Evolutionary conservation across 1,140 invertebrate genomes (phyloP).

Genomic region (Drosophila azteca): DNA sequence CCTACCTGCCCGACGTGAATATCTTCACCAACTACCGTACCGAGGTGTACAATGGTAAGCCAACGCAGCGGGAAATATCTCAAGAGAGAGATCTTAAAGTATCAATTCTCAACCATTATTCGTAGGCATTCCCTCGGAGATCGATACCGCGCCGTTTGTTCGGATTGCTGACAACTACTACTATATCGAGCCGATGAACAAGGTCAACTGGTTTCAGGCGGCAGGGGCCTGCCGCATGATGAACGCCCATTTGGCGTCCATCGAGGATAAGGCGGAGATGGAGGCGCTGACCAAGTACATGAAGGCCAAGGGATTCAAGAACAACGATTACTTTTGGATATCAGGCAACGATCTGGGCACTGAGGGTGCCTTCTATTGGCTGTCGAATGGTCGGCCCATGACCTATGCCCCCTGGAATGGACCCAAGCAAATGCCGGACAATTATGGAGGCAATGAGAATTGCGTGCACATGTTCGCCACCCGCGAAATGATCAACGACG

Average conservation of each 20-base stretch:
- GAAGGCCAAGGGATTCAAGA: constrained; percentile 64
- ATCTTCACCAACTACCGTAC: constrained; percentile 72
- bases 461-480: constrained; percentile 73
- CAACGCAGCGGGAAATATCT: no score
- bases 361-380: constrained; percentile 69
- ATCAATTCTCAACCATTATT: no score
- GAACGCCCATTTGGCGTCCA: constrained; percentile 69
- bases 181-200: constrained; percentile 67
- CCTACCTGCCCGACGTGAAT: constrained; percentile 64
- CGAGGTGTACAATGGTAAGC: constrained; percentile 64
- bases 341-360: constrained; percentile 70
- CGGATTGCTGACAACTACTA: constrained; percentile 70
- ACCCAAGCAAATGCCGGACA: constrained; percentile 71
- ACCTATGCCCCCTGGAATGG: constrained; percentile 66
- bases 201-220: constrained; percentile 72
- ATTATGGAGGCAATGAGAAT: constrained; percentile 72
- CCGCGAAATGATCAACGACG: constrained; percentile 67
- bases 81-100: no score
- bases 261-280: constrained; percentile 69
- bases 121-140: constrained; percentile 62
- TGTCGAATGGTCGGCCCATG: constrained; percentile 63
- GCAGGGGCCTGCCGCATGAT: constrained; percentile 69
- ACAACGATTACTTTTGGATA: constrained; percentile 70
- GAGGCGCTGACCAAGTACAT: constrained; percentile 66
- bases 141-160: constrained; percentile 65